A percentile compares a stretch with the other conserved stretches of the same genome.
These are phyloP conservation scores for Torymus aiolomorphi DNA, from an alignment of 2,888 invertebrate genomes.

Conservation along the genomic window DNA sequence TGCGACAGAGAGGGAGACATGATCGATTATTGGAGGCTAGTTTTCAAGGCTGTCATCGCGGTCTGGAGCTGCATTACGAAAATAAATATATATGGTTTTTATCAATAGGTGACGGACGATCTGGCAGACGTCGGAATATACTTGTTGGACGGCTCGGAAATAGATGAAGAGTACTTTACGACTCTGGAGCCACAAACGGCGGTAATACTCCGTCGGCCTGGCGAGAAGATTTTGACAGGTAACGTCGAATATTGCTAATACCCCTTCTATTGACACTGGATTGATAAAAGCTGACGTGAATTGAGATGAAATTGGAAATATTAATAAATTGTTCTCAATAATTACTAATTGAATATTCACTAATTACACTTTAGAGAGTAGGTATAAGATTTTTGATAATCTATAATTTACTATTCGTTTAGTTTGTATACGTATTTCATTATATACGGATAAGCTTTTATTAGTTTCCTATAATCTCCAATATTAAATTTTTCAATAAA, in stretches of 20 bases:
- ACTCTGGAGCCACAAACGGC: constrained; percentile 86
- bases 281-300: no score
- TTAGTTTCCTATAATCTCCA: no score
- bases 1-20: neutral
- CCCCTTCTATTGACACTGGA: no score
- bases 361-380: no score
- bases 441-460: no score
- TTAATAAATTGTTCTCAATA: no score
- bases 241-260: constrained; percentile 43
- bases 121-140: constrained; percentile 65
- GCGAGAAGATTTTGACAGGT: constrained; percentile 74
- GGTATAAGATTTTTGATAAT: no score
- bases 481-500: no score
- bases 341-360: no score
- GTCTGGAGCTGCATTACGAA: neutral
- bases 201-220: constrained; percentile 78
- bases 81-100: neutral
- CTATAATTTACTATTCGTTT: no score
- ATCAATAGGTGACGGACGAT: constrained; percentile 62
- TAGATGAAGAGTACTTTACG: constrained; percentile 85
- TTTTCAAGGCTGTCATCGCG: constrained; percentile 19
- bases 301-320: no score
- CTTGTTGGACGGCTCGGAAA: constrained; percentile 71
- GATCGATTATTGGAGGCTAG: constrained; percentile 34
- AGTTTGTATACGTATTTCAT: no score